These are phyloP conservation scores for Champsocephalus gunnari DNA, from an alignment of 2,797 vertebrate genomes.

Conservation along the genomic window DNA sequence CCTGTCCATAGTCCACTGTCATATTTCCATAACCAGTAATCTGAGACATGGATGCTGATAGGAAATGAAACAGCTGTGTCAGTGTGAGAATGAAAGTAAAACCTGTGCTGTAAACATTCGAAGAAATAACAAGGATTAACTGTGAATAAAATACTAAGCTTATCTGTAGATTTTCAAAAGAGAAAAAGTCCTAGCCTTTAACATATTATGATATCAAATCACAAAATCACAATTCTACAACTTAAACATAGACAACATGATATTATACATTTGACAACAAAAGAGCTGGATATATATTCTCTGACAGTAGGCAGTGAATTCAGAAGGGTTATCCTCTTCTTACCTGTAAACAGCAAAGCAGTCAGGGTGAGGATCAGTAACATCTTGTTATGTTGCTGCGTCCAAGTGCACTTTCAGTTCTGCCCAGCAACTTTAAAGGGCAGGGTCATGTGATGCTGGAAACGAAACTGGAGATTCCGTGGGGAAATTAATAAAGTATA, in stretches of 20 bases:
- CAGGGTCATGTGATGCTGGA: too few relatives aligned
- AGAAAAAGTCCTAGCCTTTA: too few relatives aligned
- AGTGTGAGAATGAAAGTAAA: not conserved
- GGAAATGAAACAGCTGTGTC: not conserved
- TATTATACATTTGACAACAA: not conserved
- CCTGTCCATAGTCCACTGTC: constrained; percentile 23
- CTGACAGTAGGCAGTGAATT: not conserved
- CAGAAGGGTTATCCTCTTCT: not conserved
- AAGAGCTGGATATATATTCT: not conserved
- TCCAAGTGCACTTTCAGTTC: too few relatives aligned
- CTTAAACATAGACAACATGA: not conserved
- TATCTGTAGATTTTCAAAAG: too few relatives aligned
- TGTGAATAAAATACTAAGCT: too few relatives aligned
- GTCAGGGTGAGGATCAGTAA: not conserved
- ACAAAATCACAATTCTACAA: not conserved
- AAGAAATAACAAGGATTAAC: too few relatives aligned
- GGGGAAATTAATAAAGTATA: too few relatives aligned
- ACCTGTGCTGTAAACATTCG: too few relatives aligned
- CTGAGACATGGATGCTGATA: constrained; percentile 45
- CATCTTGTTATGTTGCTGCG: constrained; percentile 29
- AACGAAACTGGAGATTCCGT: too few relatives aligned
- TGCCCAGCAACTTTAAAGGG: too few relatives aligned
- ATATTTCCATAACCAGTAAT: constrained; percentile 34
- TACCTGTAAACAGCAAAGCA: constrained; percentile 45
- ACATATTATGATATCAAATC: not conserved